Conservation (phyloP, 2,888 invertebrate species). For the Mesoligia furuncula region DNA sequence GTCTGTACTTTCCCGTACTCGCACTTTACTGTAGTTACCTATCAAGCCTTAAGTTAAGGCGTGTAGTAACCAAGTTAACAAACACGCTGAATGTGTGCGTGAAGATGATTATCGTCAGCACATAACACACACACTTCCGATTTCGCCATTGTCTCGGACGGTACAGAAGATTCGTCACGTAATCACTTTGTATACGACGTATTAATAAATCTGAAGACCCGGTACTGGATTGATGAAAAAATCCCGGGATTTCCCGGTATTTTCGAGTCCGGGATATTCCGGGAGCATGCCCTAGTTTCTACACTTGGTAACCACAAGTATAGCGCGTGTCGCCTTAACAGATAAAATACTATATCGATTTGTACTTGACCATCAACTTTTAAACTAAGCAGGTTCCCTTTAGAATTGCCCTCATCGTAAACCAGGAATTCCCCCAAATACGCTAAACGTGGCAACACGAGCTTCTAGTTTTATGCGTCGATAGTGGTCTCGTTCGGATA, state of each 20-base stretch:
- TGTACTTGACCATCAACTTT: background rate
- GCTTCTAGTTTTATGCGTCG: constrained; percentile 73
- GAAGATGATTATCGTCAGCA: background rate
- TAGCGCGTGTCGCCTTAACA: background rate
- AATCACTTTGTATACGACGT: too few relatives aligned
- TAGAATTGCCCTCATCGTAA: background rate
- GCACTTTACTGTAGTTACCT: too few relatives aligned
- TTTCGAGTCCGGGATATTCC: too few relatives aligned
- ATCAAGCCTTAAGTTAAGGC: too few relatives aligned
- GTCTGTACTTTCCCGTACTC: too few relatives aligned
- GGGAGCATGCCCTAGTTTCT: too few relatives aligned
- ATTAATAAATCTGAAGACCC: too few relatives aligned
- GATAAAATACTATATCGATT: background rate
- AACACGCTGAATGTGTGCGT: background rate
- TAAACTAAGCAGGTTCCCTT: background rate
- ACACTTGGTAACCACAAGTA: background rate
- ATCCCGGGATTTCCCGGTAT: too few relatives aligned
- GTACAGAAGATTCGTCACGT: too few relatives aligned
- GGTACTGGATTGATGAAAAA: too few relatives aligned
- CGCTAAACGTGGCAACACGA: constrained; percentile 27
- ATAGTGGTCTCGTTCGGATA: constrained; percentile 75
- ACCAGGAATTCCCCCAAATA: constrained; percentile 12
- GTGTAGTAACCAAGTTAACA: background rate
- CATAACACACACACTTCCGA: background rate
- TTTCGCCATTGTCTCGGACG: background rate